phyloP scores from a whole-genome alignment of 2,797 vertebrate genomes.

The Limosa lapponica region DNA sequence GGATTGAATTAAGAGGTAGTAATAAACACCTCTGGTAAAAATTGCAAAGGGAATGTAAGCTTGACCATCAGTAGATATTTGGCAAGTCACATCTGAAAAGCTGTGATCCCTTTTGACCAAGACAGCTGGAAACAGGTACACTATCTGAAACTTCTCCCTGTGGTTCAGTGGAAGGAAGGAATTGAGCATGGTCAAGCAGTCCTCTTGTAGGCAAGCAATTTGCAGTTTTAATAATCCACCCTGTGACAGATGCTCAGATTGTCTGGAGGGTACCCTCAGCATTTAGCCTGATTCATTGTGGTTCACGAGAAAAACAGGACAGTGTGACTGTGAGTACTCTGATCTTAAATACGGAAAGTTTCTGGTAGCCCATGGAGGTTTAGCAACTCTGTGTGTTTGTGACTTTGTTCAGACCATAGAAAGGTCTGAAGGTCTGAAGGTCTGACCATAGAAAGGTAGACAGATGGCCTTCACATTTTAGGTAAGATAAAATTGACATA shows the following conservation, averaged over 20 bases:
- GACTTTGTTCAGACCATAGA: background rate
- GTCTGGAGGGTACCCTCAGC: background rate
- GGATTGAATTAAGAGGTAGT: background rate
- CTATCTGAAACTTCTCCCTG: background rate
- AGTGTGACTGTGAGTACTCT: background rate
- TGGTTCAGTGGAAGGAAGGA: background rate
- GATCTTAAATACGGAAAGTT: background rate
- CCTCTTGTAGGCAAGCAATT: background rate
- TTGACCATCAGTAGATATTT: background rate
- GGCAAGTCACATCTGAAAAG: background rate
- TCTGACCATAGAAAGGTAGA: background rate
- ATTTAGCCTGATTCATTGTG: background rate
- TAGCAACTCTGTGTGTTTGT: background rate
- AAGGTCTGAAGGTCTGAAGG: too few relatives aligned
- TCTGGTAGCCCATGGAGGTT: background rate
- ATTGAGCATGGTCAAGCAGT: background rate
- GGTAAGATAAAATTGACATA: background rate
- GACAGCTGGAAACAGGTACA: background rate
- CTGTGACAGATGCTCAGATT: background rate
- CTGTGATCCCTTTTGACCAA: background rate
- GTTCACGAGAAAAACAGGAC: background rate
- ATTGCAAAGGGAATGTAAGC: background rate
- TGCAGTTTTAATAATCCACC: background rate
- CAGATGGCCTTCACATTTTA: background rate
- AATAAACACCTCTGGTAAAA: background rate